Percentiles rank a stretch among this genome's conserved stretches.
Conservation (phyloP, 2,797 vertebrate genomes). For the Pampus argenteus region DNA sequence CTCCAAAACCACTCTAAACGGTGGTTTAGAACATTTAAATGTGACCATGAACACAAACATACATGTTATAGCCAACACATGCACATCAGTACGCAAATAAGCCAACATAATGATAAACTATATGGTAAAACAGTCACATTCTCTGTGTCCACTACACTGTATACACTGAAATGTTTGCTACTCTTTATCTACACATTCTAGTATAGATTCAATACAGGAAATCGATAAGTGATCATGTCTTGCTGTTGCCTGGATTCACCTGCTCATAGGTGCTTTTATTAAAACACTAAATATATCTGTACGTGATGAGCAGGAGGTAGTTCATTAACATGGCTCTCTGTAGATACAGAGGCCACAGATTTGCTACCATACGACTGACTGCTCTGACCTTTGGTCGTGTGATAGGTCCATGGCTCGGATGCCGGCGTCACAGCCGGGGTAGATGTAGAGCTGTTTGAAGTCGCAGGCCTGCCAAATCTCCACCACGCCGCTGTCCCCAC, state of each 20-base stretch:
- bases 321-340: neutral
- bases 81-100: neutral
- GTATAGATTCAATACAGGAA: neutral
- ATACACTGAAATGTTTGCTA: neutral
- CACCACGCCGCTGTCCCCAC: constrained; percentile 96
- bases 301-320: neutral
- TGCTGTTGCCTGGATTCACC: neutral
- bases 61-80: no score
- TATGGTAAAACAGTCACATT: neutral
- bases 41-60: neutral
- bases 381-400: constrained; percentile 95
- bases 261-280: neutral
- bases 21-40: constrained; percentile 2
- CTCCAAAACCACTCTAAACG: constrained; percentile 20
- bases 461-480: constrained; percentile 99
- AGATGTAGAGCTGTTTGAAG: constrained; percentile 98
- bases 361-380: neutral
- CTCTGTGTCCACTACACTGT: neutral
- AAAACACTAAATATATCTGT: neutral
- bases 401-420: constrained; percentile 97
- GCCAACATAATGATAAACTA: neutral
- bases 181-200: neutral
- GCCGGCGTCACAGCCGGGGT: constrained; percentile 97
- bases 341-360: neutral
- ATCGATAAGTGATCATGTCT: neutral